These are phyloP conservation scores for Petrophora chlorosata DNA, from an alignment of 2,888 invertebrate genomes.

Conservation along the genomic window DNA sequence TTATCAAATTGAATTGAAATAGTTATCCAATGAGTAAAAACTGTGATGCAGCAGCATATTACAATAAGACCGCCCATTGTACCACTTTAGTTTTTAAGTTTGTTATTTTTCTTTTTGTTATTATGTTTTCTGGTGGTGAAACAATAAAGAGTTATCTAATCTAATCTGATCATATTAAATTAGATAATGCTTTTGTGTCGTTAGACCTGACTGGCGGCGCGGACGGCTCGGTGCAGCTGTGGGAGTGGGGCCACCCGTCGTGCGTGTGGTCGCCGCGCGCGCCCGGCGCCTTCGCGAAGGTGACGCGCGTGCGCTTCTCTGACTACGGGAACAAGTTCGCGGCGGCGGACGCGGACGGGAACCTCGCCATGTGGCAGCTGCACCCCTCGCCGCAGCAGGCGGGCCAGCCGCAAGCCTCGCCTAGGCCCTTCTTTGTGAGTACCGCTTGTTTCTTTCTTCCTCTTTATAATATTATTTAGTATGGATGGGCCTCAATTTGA, in stretches of 20 bases:
- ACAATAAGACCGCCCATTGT: too few species aligned
- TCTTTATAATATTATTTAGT: too few species aligned
- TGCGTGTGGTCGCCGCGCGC: constrained; percentile 95
- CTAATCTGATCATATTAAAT: too few species aligned
- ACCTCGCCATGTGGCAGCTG: constrained; percentile 97
- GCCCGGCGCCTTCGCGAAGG: constrained; percentile 97
- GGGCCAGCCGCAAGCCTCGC: constrained; percentile 83
- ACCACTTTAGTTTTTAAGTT: too few species aligned
- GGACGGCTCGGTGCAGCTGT: constrained; percentile 97
- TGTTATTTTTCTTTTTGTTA: too few species aligned
- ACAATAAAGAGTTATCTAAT: too few species aligned
- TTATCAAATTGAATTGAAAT: too few species aligned
- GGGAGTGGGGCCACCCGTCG: constrained; percentile 99
- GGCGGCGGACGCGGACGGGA: constrained; percentile 98
- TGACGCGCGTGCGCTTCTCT: constrained; percentile 97
- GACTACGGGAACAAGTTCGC: constrained; percentile 99
- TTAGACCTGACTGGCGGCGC: constrained; percentile 96
- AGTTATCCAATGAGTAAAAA: too few species aligned
- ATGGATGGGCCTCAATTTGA: too few species aligned
- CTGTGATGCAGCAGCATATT: too few species aligned
- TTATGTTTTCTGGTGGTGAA: too few species aligned
- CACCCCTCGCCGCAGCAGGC: constrained; percentile 85
- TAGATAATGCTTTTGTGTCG: constrained; percentile 5
- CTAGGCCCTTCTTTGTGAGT: constrained; percentile 94
- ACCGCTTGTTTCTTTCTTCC: background rate